Conservation (phyloP, 2,113 vertebrate genomes). For the Xiphophorus couchianus region DNA sequence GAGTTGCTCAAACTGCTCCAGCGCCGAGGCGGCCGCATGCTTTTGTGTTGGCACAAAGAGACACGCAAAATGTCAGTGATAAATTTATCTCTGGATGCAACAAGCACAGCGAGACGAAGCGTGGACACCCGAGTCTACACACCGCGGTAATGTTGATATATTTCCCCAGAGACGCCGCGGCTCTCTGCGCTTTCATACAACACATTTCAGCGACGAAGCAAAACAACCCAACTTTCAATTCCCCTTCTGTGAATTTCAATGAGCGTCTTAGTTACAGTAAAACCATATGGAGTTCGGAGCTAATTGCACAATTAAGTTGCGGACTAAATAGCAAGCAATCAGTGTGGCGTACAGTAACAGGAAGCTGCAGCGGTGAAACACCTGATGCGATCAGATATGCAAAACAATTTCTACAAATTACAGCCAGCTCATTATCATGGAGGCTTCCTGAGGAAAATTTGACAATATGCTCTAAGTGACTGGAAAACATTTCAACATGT, state of each 20-base stretch:
- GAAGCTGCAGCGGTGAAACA: not conserved
- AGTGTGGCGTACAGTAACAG: slow-evolving; percentile 6
- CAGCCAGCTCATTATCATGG: slow-evolving; percentile 3
- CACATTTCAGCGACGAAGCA: slow-evolving; percentile 43
- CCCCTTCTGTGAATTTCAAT: slow-evolving; percentile 40
- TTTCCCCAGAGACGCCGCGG: slow-evolving; percentile 38
- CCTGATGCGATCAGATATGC: not conserved
- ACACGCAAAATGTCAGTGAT: slow-evolving; percentile 59
- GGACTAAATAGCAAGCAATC: slow-evolving; percentile 31
- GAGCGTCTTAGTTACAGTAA: slow-evolving; percentile 34
- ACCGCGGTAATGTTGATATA: slow-evolving; percentile 37
- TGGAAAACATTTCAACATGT: slow-evolving; percentile 1
- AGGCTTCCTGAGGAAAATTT: slow-evolving; percentile 8
- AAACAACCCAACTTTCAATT: slow-evolving; percentile 14
- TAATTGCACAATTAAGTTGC: slow-evolving; percentile 20
- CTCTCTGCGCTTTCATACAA: slow-evolving; percentile 28
- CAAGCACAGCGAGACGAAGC: slow-evolving; percentile 12
- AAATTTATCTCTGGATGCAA: slow-evolving; percentile 39
- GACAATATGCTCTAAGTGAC: not conserved
- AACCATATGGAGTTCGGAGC: slow-evolving; percentile 14
- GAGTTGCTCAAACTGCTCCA: slow-evolving; percentile 19
- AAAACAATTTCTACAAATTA: slow-evolving; percentile 4
- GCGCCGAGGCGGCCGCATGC: slow-evolving; percentile 9
- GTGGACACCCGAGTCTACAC: slow-evolving; percentile 22
- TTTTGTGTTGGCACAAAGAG: slow-evolving; percentile 48